Conservation (phyloP, 1,140 invertebrate genomes). For the Melipona quadrifasciata region DNA sequence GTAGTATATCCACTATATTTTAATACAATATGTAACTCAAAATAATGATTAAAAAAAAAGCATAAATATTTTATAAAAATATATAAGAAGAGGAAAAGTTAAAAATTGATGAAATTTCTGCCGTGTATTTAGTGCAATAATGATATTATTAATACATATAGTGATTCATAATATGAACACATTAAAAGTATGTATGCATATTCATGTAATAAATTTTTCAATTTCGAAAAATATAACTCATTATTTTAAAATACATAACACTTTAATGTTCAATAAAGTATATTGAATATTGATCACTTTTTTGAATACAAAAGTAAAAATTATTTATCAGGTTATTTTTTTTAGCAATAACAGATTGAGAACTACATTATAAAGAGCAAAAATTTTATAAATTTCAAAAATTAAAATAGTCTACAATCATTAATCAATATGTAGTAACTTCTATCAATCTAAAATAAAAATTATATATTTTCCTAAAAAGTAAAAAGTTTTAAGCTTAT, state of each 20-base stretch:
- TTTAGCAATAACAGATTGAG: not conserved
- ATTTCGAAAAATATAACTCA: slow-evolving; percentile 2
- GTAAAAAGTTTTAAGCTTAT: not conserved
- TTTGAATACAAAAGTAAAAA: not conserved
- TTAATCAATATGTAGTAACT: not conserved
- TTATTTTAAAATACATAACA: not conserved
- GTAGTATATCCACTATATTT: slow-evolving; percentile 57
- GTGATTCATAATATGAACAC: not conserved
- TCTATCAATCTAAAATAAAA: not conserved
- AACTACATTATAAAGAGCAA: not conserved
- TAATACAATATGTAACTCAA: slow-evolving; percentile 52
- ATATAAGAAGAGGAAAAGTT: slow-evolving; percentile 39
- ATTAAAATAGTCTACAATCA: not conserved
- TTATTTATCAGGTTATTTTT: not conserved
- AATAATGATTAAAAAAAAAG: slow-evolving; percentile 40
- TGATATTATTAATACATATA: not conserved
- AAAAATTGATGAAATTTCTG: slow-evolving; percentile 41
- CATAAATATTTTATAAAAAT: slow-evolving; percentile 49
- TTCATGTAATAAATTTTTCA: not conserved
- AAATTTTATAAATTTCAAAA: not conserved
- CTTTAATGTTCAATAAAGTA: not conserved
- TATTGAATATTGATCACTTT: not conserved
- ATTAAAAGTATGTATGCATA: not conserved
- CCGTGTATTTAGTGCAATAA: slow-evolving; percentile 23
- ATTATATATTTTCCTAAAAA: slow-evolving; percentile 3